Evolutionary conservation across 2,888 invertebrate genomes (phyloP), one percentile per base, ranked within the genome.

Genomic region (Eupithecia inturbata): DNA sequence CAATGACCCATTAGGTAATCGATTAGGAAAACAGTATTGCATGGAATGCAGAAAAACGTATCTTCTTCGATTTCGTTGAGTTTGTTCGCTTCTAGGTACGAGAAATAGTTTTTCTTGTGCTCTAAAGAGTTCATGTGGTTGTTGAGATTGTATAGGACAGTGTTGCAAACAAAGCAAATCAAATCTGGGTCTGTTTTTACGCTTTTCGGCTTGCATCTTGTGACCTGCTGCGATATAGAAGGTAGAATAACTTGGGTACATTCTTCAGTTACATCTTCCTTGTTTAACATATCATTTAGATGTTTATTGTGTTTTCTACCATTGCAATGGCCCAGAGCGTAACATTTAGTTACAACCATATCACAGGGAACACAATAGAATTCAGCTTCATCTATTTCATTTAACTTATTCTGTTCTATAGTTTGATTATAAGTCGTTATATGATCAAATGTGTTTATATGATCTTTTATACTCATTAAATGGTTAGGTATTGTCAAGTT

Each of bases 11-110:
- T 80, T 16, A 73, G 60, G n/a, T 71, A 74, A 64, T 72, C 75
- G 5, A 72, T 78, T 10, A 66, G n/a, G 3, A 73, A 73, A 1
- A 77, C 77, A 28, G 79, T 76, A 60, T 77, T 76, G 68, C 77
- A 79, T 6, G 73, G 73, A 22, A 71, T 70, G 69, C 67, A 78
- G 70, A 74, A 64, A 64, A 77, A 71, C 12, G 77, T 67, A 36
- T 79, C 76, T 10, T 77, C 71, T 57, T 77, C 78, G 3, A 79
- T 72, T 67, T 76, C 76, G n/a, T 76, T 77, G 28, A 77, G 33
- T 33, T 76, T 76, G 41, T 79, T 76, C 5, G 64, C 36, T 73
- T 79, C 74, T 31, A 79, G 53, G 45, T 79, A 77, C 12, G 67
- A 53, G n/a, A 70, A 60, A 49, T 79, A 76, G 22, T 57, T 76